phyloP scores from a whole-genome alignment of 2,888 invertebrate species.

The Hetaerina titia region DNA sequence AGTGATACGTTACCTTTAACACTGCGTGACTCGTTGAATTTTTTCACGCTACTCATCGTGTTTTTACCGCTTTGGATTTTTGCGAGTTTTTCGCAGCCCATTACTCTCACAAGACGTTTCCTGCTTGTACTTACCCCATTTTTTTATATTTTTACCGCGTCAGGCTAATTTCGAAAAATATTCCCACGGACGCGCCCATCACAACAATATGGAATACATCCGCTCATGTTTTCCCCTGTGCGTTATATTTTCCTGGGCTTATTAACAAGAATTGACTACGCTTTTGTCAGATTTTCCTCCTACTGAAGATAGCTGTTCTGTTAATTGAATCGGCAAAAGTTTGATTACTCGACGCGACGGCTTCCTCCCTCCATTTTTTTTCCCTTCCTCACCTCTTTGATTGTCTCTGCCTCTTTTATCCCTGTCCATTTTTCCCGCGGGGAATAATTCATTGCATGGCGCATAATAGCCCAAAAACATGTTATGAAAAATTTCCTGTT shows the following conservation, averaged over 20 bases:
- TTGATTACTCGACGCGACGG: no score
- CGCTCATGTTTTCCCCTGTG: neutral
- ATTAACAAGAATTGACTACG: neutral
- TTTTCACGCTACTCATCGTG: neutral
- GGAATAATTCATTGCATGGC: no score
- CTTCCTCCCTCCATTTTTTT: no score
- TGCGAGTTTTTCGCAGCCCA: neutral
- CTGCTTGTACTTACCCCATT: neutral
- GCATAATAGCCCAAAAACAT: no score
- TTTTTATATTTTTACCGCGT: neutral
- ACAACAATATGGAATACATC: neutral
- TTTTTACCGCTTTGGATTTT: neutral
- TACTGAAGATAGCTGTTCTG: no score
- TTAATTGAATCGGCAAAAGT: no score
- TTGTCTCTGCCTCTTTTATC: no score
- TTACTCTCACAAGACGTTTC: neutral
- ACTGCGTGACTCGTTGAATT: slow-evolving; percentile 11
- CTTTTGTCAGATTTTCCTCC: no score
- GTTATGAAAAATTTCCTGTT: no score
- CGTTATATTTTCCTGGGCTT: neutral
- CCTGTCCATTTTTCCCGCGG: no score
- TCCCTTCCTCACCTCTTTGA: no score
- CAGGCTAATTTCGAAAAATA: neutral
- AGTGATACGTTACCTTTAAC: slow-evolving; percentile 24
- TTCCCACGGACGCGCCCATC: neutral